Evolutionary conservation across 2,113 vertebrate genomes (phyloP).

Genomic region (Illadopsis cleaveri): DNA sequence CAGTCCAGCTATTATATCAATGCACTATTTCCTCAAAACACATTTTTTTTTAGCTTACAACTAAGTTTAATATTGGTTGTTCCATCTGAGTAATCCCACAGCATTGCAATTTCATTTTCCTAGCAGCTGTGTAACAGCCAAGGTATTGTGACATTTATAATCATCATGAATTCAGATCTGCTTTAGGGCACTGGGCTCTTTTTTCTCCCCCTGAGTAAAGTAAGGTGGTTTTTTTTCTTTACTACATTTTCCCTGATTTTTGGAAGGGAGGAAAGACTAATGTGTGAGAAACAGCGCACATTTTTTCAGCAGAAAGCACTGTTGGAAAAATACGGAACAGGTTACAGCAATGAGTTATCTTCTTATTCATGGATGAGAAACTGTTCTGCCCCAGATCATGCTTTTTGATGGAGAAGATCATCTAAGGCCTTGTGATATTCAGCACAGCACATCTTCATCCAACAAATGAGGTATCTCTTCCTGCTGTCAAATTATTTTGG

Average conservation of each 20-base stretch:
- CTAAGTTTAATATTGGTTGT: neutral
- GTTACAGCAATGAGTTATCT: neutral
- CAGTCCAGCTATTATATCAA: neutral
- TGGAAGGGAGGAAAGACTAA: neutral
- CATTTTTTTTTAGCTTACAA: neutral
- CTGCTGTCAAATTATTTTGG: neutral
- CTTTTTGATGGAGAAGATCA: neutral
- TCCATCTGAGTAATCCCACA: neutral
- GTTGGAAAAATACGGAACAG: neutral
- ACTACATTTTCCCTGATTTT: neutral
- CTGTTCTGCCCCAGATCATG: neutral
- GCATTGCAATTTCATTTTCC: neutral
- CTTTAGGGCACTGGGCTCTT: neutral
- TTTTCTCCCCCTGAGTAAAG: neutral
- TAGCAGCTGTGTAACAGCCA: neutral
- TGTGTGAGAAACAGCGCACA: neutral
- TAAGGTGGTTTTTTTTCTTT: neutral
- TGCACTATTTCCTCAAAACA: neutral
- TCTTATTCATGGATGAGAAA: neutral
- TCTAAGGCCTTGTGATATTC: neutral
- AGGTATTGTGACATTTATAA: neutral
- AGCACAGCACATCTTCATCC: neutral
- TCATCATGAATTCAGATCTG: neutral
- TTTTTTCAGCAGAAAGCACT: neutral
- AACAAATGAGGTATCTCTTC: neutral